Base-by-base conservation (phyloP, 2,888 invertebrate species). In the Sepiola atlantica region DNA sequence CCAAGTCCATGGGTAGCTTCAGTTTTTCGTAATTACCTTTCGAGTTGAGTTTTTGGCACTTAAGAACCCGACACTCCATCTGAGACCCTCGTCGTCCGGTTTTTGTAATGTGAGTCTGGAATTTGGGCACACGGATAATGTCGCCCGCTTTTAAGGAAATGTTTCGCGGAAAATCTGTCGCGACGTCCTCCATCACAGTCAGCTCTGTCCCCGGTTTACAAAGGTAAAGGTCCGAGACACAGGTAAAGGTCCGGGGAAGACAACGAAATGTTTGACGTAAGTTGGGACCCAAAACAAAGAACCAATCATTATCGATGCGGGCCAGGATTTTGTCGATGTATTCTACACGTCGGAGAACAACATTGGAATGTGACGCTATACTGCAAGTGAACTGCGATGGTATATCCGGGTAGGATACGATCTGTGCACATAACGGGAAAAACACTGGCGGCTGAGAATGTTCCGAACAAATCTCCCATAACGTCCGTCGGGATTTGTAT, bases 401-500 rank as follows among this genome's bases (percentile, higher is more conserved):
- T 28, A 93, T 55, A 21, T 93, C 93, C 1, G 93, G 93, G 18
- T 93, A 93, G 20, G 57, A 35, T 1, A 93, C 93, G 21, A 93
- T 93, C 35, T 93, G 93, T 35, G 35, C 93, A 28, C 54, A 35
- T 28, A 93, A 24, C 24, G 93, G 93, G 55, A 61, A 93, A 35
- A 93, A 93, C 55, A 61, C 55, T 55, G 57, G 57, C 3, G 92
- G 92, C 20, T 55, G 55, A 45, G 92, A n/a, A 45, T 92, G n/a
- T 18, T 93, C 93, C 35, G 93, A 93, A 21, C 57, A 35, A 55
- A 93, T 57, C 35, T 93, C 93, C 93, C 93, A 93, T 35, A 93
- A 61, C 28, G 93, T 93, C 24, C 61, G 93, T 12, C 93, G 55
- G 35, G n/a, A 20, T 18, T 32, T 93, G 93, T 93, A 61, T 28